phyloP scores from a whole-genome alignment of 2,797 vertebrate species.

The Spinibarbus caldwelli region DNA sequence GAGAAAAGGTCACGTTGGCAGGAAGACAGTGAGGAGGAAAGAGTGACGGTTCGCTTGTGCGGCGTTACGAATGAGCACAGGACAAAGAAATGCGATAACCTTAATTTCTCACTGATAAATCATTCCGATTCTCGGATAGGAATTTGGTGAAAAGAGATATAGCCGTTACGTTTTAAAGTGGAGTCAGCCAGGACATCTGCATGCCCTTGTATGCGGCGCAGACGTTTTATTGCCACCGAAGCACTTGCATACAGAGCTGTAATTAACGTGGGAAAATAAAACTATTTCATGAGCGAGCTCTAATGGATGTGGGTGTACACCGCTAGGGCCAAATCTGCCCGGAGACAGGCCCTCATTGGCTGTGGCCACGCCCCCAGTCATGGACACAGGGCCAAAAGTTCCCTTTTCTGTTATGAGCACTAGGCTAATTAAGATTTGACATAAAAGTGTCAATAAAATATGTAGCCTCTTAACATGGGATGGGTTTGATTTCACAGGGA shows the following conservation, averaged over 20 bases:
- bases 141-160: constrained; percentile 39
- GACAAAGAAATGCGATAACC: constrained; percentile 4
- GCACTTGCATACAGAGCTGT: constrained; percentile 72
- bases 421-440: constrained; percentile 81
- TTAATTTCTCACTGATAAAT: constrained; percentile 37
- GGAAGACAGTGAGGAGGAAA: constrained; percentile 25
- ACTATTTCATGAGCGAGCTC: constrained; percentile 76
- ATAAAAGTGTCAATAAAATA: constrained; percentile 83
- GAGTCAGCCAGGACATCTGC: constrained; percentile 61
- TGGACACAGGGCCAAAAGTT: constrained; percentile 59
- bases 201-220: constrained; percentile 73
- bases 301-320: constrained; percentile 80
- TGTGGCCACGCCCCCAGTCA: constrained; percentile 47
- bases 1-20: constrained; percentile 66
- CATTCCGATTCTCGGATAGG: not conserved
- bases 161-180: constrained; percentile 6
- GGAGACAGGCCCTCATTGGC: constrained; percentile 53
- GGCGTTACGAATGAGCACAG: not conserved
- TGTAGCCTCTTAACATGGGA: constrained; percentile 53
- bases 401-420: constrained; percentile 71
- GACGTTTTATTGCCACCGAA: constrained; percentile 74
- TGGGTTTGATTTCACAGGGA: constrained; percentile 45
- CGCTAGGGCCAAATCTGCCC: constrained; percentile 67
- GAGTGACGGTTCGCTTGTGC: constrained; percentile 3
- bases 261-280: constrained; percentile 83